Evolutionary conservation across 2,888 invertebrate genomes (phyloP).

Genomic region (Drosophila helvetica): DNA sequence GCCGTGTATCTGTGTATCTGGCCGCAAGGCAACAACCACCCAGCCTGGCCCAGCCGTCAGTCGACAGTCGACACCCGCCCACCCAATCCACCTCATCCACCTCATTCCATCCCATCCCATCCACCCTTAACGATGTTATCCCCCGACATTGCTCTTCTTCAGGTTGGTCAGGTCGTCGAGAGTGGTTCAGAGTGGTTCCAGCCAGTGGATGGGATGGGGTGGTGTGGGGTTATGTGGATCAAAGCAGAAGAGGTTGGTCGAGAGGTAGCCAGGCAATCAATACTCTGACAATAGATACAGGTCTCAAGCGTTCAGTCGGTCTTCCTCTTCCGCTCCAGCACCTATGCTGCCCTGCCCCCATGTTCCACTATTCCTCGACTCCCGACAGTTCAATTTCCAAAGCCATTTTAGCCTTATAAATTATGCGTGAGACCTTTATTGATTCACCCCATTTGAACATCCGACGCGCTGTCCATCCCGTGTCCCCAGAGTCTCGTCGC

Average conservation of each 20-base stretch:
- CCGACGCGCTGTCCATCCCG: slow-evolving; percentile 8
- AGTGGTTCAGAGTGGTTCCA: too few species aligned
- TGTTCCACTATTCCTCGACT: not conserved
- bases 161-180: not conserved
- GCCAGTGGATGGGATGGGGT: not conserved
- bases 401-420: slow-evolving; percentile 56
- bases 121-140: slow-evolving; percentile 52
- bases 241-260: not conserved
- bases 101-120: not conserved
- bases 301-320: slow-evolving; percentile 12
- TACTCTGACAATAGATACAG: slow-evolving; percentile 46
- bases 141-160: slow-evolving; percentile 32
- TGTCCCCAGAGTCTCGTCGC: not conserved
- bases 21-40: slow-evolving; percentile 9
- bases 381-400: slow-evolving; percentile 24
- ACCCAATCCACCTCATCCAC: slow-evolving; percentile 26
- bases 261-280: slow-evolving; percentile 43
- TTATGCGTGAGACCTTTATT: slow-evolving; percentile 67
- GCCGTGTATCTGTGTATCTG: slow-evolving; percentile 5
- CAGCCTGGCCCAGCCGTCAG: slow-evolving; percentile 6
- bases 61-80: slow-evolving; percentile 47
- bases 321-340: not conserved
- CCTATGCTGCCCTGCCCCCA: not conserved
- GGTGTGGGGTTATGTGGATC: slow-evolving; percentile 19
- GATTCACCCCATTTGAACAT: slow-evolving; percentile 53